Percentiles rank a stretch among this genome's conserved stretches.
phyloP scores from a whole-genome alignment of 2,888 invertebrate genomes.

The Podotricha telesiphe region DNA sequence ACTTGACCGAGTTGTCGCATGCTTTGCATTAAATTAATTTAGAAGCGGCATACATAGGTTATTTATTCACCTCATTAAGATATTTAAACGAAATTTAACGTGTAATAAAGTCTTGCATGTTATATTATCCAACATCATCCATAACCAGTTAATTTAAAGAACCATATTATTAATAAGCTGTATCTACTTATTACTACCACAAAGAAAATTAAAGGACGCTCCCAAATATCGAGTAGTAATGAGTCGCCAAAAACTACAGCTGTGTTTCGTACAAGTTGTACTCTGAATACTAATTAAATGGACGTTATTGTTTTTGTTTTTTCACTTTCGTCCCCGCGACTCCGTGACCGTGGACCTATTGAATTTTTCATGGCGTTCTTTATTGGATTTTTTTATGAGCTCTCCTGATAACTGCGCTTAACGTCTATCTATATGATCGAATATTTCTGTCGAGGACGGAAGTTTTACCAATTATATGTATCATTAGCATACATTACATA shows the following conservation, averaged over 20 bases:
- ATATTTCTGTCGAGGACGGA: slow-evolving; percentile 64
- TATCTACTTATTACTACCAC: slow-evolving; percentile 54
- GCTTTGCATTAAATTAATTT: slow-evolving; percentile 63
- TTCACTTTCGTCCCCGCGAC: slow-evolving; percentile 68
- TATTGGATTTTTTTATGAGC: slow-evolving; percentile 69
- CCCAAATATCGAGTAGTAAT: slow-evolving; percentile 41
- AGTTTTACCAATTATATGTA: slow-evolving; percentile 72
- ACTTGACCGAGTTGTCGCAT: slow-evolving; percentile 70
- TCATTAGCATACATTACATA: slow-evolving; percentile 77
- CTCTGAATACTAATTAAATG: slow-evolving; percentile 78
- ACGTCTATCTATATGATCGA: slow-evolving; percentile 67
- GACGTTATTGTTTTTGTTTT: slow-evolving; percentile 75
- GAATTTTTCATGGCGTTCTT: slow-evolving; percentile 77
- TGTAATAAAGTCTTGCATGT: not conserved
- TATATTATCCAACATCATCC: not conserved
- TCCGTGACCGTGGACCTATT: slow-evolving; percentile 66
- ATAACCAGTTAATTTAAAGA: not conserved
- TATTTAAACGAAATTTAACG: slow-evolving; percentile 7
- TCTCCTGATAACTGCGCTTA: slow-evolving; percentile 60
- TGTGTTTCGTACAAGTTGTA: slow-evolving; percentile 67
- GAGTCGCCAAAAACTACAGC: slow-evolving; percentile 77
- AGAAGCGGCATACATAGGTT: slow-evolving; percentile 34
- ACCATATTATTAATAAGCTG: not conserved
- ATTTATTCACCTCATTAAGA: not conserved
- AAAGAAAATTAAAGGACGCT: slow-evolving; percentile 8